These are phyloP conservation scores for Brachymystax lenok DNA, from an alignment of 2,797 vertebrate species.

Conservation along the genomic window DNA sequence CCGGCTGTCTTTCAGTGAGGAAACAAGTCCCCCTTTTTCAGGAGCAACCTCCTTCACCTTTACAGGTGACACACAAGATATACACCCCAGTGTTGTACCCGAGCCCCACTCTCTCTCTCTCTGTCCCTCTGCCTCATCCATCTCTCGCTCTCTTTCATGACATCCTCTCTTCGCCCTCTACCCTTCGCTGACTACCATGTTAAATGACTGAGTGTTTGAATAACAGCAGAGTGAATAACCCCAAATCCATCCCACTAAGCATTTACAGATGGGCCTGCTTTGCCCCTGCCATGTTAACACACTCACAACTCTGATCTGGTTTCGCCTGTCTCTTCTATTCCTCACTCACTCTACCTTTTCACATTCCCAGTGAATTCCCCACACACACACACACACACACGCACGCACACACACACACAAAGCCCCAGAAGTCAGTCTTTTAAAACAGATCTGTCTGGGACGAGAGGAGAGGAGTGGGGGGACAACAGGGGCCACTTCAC, in stretches of 20 bases:
- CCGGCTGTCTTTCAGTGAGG: too few relatives aligned
- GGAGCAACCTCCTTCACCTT: too few relatives aligned
- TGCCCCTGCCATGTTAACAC: constrained; percentile 28
- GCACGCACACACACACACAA: background rate
- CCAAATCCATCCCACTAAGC: constrained; percentile 56
- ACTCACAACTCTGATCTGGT: background rate
- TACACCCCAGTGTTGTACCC: background rate
- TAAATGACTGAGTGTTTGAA: constrained; percentile 59
- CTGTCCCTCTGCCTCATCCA: constrained; percentile 47
- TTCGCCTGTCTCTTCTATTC: too few relatives aligned
- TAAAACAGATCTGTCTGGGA: constrained; percentile 29
- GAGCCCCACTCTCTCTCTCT: constrained; percentile 11
- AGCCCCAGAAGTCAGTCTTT: background rate
- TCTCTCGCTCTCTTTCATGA: constrained; percentile 69
- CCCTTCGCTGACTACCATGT: constrained; percentile 35
- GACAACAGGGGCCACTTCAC: constrained; percentile 51
- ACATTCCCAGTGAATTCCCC: background rate
- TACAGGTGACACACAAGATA: background rate
- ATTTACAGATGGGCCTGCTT: constrained; percentile 69
- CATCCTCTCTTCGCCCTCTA: constrained; percentile 47
- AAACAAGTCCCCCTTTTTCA: too few relatives aligned
- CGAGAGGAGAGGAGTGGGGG: constrained; percentile 7
- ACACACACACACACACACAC: constrained; percentile 4
- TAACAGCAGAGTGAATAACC: constrained; percentile 38
- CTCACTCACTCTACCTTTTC: too few relatives aligned